Percentiles rank a stretch among this genome's conserved stretches.
phyloP scores from a whole-genome alignment of 2,797 vertebrate genomes.

The Etheostoma nigrum region DNA sequence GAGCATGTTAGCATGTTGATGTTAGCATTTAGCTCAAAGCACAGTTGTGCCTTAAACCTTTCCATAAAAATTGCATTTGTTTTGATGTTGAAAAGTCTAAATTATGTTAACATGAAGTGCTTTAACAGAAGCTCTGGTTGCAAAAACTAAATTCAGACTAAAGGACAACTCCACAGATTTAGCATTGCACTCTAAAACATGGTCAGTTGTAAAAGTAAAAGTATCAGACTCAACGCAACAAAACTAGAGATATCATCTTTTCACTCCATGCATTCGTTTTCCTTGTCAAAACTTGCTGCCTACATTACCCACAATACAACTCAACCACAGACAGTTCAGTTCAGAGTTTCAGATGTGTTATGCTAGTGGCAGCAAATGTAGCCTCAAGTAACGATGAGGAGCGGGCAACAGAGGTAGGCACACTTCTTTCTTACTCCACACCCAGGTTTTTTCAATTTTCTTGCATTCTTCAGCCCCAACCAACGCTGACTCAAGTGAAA shows the following conservation, averaged over 20 bases:
- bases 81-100: not conserved
- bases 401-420: no score
- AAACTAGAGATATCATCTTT: not conserved
- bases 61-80: not conserved
- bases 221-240: no score
- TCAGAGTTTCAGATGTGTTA: no score
- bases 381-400: no score
- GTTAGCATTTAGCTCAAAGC: not conserved
- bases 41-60: not conserved
- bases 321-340: no score
- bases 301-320: not conserved
- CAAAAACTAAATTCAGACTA: not conserved
- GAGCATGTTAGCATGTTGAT: not conserved
- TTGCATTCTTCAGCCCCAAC: not conserved
- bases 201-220: not conserved
- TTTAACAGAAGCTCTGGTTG: not conserved
- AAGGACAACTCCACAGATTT: not conserved
- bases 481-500: not conserved
- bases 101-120: not conserved
- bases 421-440: no score
- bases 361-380: no score
- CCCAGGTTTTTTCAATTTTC: no score
- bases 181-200: not conserved
- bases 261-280: not conserved
- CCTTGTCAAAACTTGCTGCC: not conserved